Percentiles rank a stretch among this genome's conserved stretches.
phyloP scores from a whole-genome alignment of 1,140 invertebrate genomes.

The Rhynchophorus ferrugineus region DNA sequence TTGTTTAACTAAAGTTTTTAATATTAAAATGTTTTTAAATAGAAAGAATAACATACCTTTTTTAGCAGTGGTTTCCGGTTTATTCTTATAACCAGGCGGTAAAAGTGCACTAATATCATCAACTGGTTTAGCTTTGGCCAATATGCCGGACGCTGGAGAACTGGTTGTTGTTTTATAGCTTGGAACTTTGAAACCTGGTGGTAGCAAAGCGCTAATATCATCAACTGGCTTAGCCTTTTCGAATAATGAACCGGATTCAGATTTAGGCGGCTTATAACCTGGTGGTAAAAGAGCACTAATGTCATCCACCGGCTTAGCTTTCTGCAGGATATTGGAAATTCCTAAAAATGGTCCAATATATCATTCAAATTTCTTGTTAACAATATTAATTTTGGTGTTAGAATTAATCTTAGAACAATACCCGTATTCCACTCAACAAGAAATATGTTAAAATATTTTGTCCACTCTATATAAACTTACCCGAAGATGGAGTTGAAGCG shows the following conservation, averaged over 20 bases:
- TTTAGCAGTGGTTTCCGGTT: neutral
- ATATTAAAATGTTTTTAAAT: no score
- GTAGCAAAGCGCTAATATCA: constrained; percentile 54
- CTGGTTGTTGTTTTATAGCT: constrained; percentile 42
- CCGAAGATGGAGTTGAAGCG: no score
- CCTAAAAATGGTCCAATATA: no score
- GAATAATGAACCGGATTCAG: constrained; percentile 29
- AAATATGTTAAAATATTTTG: no score
- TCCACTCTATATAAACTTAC: no score
- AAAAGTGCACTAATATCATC: constrained; percentile 49
- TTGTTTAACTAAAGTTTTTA: no score
- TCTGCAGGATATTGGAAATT: neutral
- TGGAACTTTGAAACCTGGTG: constrained; percentile 45
- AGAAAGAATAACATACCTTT: no score
- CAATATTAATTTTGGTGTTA: no score
- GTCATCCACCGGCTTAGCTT: constrained; percentile 41
- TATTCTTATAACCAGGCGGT: constrained; percentile 42
- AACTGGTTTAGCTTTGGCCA: constrained; percentile 17
- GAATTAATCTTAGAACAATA: no score
- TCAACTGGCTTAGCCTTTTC: constrained; percentile 31
- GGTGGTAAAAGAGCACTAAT: constrained; percentile 31
- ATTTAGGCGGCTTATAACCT: constrained; percentile 40
- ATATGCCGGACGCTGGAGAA: constrained; percentile 43
- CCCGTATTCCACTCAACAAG: no score
- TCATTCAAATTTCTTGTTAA: no score